Evolutionary conservation across 2,797 vertebrate species (phyloP).

Genomic region (Urophycis tenuis): DNA sequence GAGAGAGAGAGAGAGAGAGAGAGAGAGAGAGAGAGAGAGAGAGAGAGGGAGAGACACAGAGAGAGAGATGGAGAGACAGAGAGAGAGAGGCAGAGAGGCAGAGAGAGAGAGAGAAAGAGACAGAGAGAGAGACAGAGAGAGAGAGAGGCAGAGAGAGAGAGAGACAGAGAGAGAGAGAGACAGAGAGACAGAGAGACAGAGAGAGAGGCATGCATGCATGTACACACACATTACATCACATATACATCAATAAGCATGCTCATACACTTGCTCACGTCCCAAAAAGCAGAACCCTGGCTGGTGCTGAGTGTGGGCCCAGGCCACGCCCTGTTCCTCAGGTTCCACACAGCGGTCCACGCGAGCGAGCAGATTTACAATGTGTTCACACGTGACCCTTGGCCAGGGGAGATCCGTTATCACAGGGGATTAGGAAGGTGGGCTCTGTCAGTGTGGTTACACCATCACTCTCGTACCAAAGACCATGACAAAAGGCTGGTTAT

Average conservation of each 20-base stretch:
- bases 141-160: slow-evolving; percentile 1
- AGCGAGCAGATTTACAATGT: slow-evolving; percentile 41
- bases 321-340: slow-evolving; percentile 36
- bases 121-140: neutral
- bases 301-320: slow-evolving; percentile 46
- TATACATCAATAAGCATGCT: neutral
- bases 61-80: neutral
- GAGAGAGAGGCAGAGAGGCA: neutral
- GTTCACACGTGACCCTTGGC: slow-evolving; percentile 52
- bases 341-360: slow-evolving; percentile 41
- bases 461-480: neutral
- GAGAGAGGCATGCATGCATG: slow-evolving; percentile 1
- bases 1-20: neutral
- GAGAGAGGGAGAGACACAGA: too few relatives aligned
- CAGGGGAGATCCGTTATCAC: slow-evolving; percentile 45
- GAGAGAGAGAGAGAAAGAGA: neutral
- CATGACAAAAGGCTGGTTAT: neutral
- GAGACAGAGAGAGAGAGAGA: neutral
- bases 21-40: neutral
- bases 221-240: neutral
- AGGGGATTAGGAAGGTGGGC: slow-evolving; percentile 55
- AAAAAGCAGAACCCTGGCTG: slow-evolving; percentile 37
- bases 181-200: neutral
- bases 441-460: slow-evolving; percentile 36
- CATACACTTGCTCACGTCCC: neutral